Evolutionary conservation across 1,140 invertebrate species (phyloP), one percentile per base, ranked within the genome.

Genomic region (Bombus affinis): DNA sequence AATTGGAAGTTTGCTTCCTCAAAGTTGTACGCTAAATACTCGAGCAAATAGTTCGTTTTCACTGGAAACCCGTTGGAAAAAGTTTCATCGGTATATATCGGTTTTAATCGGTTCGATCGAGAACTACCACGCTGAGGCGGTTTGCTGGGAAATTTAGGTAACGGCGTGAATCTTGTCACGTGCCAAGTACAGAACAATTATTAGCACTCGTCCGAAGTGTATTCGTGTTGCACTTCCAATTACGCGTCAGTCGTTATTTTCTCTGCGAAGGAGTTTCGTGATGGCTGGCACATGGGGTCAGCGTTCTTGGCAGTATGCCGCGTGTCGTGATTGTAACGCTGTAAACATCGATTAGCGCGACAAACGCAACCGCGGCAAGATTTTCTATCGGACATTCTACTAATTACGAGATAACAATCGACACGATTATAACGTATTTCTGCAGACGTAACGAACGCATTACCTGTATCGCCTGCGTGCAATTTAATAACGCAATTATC

Each of bases 271-370:
- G n/a, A 68, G 62, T 68, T 75, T 77, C 81, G 44, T 59, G 73
- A 57, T 77, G n/a, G 32, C 28, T 28, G 39, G 12, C n/a, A 39
- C 2, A 37, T 32, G 22, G 44, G 65, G 35, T 76, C 73, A 68
- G 28, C 37, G n/a, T 53, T 18, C 70, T 39, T 35, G 53, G 32
- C 13, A 15, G 44, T 82, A 72, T 47, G 77, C 39, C 39, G 53
- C 76, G 53, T 85, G 82, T 71, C 83, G 80, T 88, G 80, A 86
- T 80, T 88, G 78, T 32, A 86, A 86, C 72, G 75, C 47, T 77
- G 62, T 86, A 88, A 86, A 83, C 76, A 80, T 82, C 70, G 80
- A 80, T 83, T 83, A 80, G 47, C 59, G 10, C 8, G 74, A 81
- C 70, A 70, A 71, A 57, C 79, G 25, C 44, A 39, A 81, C 53